Conservation (phyloP, 2,113 vertebrate species). For the Peromyscus leucopus region DNA sequence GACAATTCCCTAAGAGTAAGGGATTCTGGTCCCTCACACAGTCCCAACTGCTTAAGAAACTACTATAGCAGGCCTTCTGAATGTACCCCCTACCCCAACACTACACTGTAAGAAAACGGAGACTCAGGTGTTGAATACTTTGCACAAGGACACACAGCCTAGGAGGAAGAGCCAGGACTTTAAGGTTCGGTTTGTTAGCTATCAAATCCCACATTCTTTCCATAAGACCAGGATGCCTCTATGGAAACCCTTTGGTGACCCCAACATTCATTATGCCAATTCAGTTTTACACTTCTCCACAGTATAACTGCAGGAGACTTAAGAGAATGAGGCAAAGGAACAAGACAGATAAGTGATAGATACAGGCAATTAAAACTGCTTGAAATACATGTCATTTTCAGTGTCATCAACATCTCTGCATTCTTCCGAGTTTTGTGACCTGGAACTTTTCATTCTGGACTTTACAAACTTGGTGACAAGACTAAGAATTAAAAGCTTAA, state of each 20-base stretch:
- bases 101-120: not conserved
- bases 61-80: conserved; percentile 3
- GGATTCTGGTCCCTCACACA: conserved; percentile 16
- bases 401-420: not conserved
- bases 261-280: not conserved
- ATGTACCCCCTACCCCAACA: not conserved
- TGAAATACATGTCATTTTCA: conserved; percentile 38
- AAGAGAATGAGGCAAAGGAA: conserved; percentile 50
- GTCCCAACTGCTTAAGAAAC: not conserved
- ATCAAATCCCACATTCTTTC: conserved; percentile 40
- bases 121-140: conserved; percentile 34
- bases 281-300: conserved; percentile 38
- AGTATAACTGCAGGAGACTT: conserved; percentile 56
- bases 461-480: conserved; percentile 6
- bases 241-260: not conserved
- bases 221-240: conserved; percentile 44
- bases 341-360: conserved; percentile 50
- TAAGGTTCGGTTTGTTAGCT: not conserved
- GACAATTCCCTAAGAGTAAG: not conserved
- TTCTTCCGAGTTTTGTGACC: not conserved
- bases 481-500: conserved; percentile 53
- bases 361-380: conserved; percentile 24
- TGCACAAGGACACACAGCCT: conserved; percentile 59
- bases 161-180: conserved; percentile 9
- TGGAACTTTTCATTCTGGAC: conserved; percentile 8